Evolutionary conservation across 1,140 invertebrate species (phyloP), one percentile per base, ranked within the genome.

Genomic region (Cydia fagiglandana): DNA sequence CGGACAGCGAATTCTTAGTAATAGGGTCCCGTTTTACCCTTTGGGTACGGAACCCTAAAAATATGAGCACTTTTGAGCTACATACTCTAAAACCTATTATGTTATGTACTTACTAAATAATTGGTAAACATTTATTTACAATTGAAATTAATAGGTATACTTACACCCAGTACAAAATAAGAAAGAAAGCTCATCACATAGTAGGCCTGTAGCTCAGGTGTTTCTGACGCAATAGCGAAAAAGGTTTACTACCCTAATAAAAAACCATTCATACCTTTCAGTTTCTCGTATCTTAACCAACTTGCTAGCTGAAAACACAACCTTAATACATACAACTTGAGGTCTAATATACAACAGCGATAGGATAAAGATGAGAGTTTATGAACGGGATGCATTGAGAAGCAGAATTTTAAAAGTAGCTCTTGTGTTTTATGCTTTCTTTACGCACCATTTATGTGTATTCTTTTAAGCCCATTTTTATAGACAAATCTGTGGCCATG

Each of bases 391-490:
- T 61, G 20, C 17, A 61, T 61, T 20, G 24, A 70, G 17, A 41
- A 70, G 34, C 66, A 34, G 64, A 68, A 68, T 70, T 41, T 70
- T 38, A 41, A 70, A 41, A 41, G 17, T 70, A 68, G 1, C 28
- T 0, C 38, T 70, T 38, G 2, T 13, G 7, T 38, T 70, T 70
- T 41, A 70, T 70, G 66, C n/a, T 38, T 70, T 17, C 34, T n/a
- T 41, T 45, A 70, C 66, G 34, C 15, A 34, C 30, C 24, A 70
- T 70, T 70, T 17, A 70, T 70, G 66, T 12, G 15, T 41, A 41
- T 70, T 70, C 66, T 45, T 70, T 70, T 20, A 41, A 70, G 30
- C 28, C 30, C 64, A 70, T 17, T 70, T 30, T 70, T 70, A 70
- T 70, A 17, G 66, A 7, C 34, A 41, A 70, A 68, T 30, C 13